Base-by-base conservation (phyloP, 1,140 invertebrate genomes). In the Tetranychus urticae region DNA sequence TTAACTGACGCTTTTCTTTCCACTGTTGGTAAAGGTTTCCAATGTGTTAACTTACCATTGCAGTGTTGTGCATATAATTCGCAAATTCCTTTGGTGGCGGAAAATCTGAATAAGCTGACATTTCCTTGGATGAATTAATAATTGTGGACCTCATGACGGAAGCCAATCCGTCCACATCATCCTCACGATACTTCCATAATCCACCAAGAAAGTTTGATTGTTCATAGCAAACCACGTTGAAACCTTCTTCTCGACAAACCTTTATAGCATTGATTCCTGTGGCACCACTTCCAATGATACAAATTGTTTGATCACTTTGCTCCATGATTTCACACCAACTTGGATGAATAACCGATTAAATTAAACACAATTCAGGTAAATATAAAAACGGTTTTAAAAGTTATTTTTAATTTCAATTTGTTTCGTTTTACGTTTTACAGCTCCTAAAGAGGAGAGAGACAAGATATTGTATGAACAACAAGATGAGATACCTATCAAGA, bases 121-220 rank as follows among this genome's bases (percentile, higher is more conserved):
- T 73, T 67, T 68, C 67, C 54, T 68, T 68, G 39, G 59, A 63
- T 31, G 50, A 61, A 45, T 62, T 62, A 42, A 62, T 75, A 7
- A 75, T 64, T 23, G 67, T 68, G 6, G 65, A 64, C 4, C 58
- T 50, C 63, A 65, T 66, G 8, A 68, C 67, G 65, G 58, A 72
- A 52, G 65, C 71, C 63, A 65, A 14, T 60, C 71, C 62, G 59
- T 69, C 14, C 7, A 66, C 66, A 13, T 68, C 67, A 10, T 72
- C 67, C 5, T 73, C 70, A 36, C 70, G 42, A 63, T 76, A 79
- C 48, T 75, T 73, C 77, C 77, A 78, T 6, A 78, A 67, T 31
- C 77, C 77, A 6, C 77, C 77, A 46, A 76, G 67, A 62, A 75
- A 70, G 48, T 67, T 54, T 34, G 69, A 71, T 62, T 69, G 71